Percentiles rank a stretch among this genome's conserved stretches.
Conservation (phyloP, 2,113 vertebrate genomes). For the Deroptyus accipitrinus region DNA sequence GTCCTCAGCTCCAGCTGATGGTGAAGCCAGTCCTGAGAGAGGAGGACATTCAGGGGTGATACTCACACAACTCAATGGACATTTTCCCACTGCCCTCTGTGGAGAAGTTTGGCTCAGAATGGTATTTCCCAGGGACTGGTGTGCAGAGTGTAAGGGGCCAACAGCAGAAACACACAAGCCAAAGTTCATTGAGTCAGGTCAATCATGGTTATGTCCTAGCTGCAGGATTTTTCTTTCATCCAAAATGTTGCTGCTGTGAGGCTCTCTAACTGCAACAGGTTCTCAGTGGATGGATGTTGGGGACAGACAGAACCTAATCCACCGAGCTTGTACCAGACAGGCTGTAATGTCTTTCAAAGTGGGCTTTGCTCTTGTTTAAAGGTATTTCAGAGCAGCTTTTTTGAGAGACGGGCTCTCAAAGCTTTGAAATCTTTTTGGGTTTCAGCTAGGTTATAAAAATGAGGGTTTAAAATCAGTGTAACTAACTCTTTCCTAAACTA, state of each 20-base stretch:
- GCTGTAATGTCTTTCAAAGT: not conserved
- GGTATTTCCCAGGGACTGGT: not conserved
- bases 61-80: accelerated
- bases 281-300: not conserved
- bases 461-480: not conserved
- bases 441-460: not conserved
- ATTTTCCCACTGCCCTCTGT: not conserved
- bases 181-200: not conserved
- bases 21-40: not conserved
- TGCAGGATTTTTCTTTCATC: not conserved
- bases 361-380: not conserved
- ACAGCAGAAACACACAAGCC: not conserved
- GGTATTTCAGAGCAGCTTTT: not conserved
- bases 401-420: not conserved
- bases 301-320: not conserved
- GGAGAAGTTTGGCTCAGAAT: not conserved
- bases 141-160: not conserved
- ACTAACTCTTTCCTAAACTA: not conserved
- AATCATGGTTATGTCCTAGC: not conserved
- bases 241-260: not conserved
- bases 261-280: not conserved
- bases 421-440: not conserved
- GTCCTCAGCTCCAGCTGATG: not conserved
- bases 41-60: not conserved
- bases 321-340: not conserved